Percentiles rank a stretch among this genome's conserved stretches.
Evolutionary conservation across 2,113 vertebrate genomes (phyloP).

Genomic region (Monopterus albus): DNA sequence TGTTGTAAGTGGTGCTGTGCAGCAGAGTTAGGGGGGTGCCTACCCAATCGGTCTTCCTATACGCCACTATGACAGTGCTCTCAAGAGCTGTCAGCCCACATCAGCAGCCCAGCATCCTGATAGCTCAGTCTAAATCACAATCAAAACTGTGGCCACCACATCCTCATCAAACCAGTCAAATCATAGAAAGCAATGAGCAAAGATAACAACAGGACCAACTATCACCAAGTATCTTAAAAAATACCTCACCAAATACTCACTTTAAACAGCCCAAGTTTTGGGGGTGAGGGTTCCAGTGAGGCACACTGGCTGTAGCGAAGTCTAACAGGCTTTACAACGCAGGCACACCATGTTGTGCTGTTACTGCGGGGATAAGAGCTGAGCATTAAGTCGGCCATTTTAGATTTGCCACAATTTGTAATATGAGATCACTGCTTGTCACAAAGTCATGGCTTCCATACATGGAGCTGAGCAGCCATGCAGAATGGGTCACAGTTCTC

Average conservation of each 20-base stretch:
- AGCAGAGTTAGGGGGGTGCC: neutral
- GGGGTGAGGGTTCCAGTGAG: conserved; percentile 4
- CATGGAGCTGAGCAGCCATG: neutral
- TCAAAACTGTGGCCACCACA: conserved; percentile 61
- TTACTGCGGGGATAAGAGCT: conserved; percentile 49
- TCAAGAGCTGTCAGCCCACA: conserved; percentile 86
- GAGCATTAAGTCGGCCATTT: conserved; percentile 79
- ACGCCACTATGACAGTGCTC: conserved; percentile 82
- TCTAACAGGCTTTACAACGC: conserved; percentile 21
- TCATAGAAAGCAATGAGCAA: neutral
- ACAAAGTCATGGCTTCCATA: conserved; percentile 74
- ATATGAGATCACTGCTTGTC: conserved; percentile 75
- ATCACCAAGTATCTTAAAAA: conserved; percentile 37
- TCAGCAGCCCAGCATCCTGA: conserved; percentile 83
- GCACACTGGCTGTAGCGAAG: neutral
- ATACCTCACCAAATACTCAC: conserved; percentile 8
- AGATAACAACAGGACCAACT: conserved; percentile 11
- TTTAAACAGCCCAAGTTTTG: neutral
- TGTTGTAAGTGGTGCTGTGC: conserved; percentile 53
- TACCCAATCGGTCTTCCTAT: conserved; percentile 61
- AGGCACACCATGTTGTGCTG: conserved; percentile 73
- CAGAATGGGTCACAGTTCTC: conserved; percentile 3
- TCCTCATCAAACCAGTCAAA: conserved; percentile 28
- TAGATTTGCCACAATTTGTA: conserved; percentile 79
- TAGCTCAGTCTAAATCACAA: conserved; percentile 82